These are phyloP conservation scores for Oenanthe oenanthe DNA, from an alignment of 2,113 vertebrate species.

Conservation along the genomic window DNA sequence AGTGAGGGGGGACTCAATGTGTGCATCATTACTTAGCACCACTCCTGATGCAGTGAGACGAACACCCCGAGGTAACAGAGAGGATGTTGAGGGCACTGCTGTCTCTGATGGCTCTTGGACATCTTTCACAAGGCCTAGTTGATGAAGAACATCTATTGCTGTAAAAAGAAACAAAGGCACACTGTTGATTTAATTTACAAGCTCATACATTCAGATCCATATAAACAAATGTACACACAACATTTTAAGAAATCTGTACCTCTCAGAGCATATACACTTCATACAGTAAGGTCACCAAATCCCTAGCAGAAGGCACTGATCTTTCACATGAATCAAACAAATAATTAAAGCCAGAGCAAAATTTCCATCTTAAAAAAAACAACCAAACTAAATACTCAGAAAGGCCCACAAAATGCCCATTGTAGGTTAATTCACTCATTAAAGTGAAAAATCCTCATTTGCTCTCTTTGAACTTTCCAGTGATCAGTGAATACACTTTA, in stretches of 20 bases:
- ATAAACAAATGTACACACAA: neutral
- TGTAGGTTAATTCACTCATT: neutral
- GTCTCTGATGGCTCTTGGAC: slow-evolving; percentile 65
- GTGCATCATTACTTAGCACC: slow-evolving; percentile 76
- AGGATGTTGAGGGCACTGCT: slow-evolving; percentile 49
- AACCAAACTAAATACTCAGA: neutral
- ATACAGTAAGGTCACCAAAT: neutral
- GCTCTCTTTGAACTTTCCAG: neutral
- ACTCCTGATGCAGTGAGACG: slow-evolving; percentile 78
- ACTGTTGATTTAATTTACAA: slow-evolving; percentile 20
- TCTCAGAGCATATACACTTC: neutral
- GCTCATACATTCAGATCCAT: neutral
- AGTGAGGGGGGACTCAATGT: slow-evolving; percentile 78
- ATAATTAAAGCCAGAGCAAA: neutral
- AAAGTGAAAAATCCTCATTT: neutral
- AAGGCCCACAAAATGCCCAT: neutral
- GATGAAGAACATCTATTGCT: slow-evolving; percentile 93
- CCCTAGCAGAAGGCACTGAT: neutral
- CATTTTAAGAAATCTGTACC: neutral
- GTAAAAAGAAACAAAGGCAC: slow-evolving; percentile 61
- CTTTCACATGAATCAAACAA: neutral
- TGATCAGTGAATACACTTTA: neutral
- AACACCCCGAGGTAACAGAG: slow-evolving; percentile 74
- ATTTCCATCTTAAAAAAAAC: neutral
- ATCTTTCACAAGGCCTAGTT: slow-evolving; percentile 82